These are phyloP conservation scores for Argyrosomus japonicus DNA, from an alignment of 2,113 vertebrate species.

Conservation along the genomic window DNA sequence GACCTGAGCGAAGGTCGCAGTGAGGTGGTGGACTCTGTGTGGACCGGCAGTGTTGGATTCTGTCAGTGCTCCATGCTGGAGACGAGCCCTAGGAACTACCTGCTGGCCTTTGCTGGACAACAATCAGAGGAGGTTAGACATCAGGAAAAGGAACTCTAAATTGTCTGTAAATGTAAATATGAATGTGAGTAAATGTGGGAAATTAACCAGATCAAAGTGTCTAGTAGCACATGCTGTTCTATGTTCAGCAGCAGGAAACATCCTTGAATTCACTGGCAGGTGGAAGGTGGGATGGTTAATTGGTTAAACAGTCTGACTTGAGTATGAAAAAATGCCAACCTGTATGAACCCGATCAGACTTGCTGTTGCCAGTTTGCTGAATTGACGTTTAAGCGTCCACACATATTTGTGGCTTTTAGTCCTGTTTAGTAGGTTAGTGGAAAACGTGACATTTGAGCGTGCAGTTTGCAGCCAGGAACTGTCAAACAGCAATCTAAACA, in stretches of 20 bases:
- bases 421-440: neutral
- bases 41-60: constrained; percentile 89
- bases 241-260: neutral
- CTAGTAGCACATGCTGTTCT: neutral
- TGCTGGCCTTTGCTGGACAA: constrained; percentile 88
- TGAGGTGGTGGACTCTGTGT: constrained; percentile 82
- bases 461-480: constrained; percentile 22
- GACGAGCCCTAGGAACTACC: constrained; percentile 69
- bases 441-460: constrained; percentile 17
- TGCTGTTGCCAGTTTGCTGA: constrained; percentile 6
- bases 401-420: constrained; percentile 52
- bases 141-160: neutral
- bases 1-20: constrained; percentile 89
- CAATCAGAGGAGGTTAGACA: constrained; percentile 89
- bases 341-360: constrained; percentile 52
- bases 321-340: constrained; percentile 21
- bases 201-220: neutral
- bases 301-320: constrained; percentile 22
- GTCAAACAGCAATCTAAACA: constrained; percentile 31
- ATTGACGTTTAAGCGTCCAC: constrained; percentile 5
- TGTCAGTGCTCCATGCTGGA: constrained; percentile 88
- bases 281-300: constrained; percentile 40
- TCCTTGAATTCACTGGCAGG: constrained; percentile 1
- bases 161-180: neutral
- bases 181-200: neutral